Conservation (phyloP, 2,888 invertebrate species). For the Bhutanitis thaidina region DNA sequence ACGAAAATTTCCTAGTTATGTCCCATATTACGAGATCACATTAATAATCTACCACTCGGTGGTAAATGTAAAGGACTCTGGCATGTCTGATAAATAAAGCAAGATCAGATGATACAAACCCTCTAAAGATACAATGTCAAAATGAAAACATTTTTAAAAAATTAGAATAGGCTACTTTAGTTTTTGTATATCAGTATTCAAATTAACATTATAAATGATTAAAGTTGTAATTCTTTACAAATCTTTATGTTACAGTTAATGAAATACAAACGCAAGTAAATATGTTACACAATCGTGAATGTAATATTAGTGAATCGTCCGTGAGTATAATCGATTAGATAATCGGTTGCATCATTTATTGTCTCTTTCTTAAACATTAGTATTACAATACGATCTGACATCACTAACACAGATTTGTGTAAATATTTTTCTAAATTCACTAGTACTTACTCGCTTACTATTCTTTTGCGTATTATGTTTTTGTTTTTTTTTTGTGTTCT, state of each 20-base stretch:
- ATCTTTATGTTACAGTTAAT: background rate
- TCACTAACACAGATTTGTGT: slow-evolving; percentile 37
- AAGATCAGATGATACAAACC: too few species aligned
- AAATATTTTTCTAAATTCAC: slow-evolving; percentile 35
- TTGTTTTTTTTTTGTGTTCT: background rate
- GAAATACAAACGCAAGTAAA: slow-evolving; percentile 13
- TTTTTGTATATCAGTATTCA: too few species aligned
- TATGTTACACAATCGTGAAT: slow-evolving; percentile 17
- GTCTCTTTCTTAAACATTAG: slow-evolving; percentile 44
- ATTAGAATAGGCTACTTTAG: too few species aligned
- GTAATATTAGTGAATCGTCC: slow-evolving; percentile 16
- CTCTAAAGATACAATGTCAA: too few species aligned
- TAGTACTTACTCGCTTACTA: background rate
- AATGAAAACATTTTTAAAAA: too few species aligned
- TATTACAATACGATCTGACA: slow-evolving; percentile 32
- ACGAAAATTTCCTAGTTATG: too few species aligned
- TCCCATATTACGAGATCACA: too few species aligned
- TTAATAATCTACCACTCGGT: too few species aligned
- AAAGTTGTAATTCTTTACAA: too few species aligned
- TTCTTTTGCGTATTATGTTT: slow-evolving; percentile 8
- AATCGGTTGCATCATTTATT: slow-evolving; percentile 57
- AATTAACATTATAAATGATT: too few species aligned
- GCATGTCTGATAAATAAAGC: too few species aligned
- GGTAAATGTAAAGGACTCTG: too few species aligned
- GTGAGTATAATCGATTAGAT: slow-evolving; percentile 36